phyloP scores from a whole-genome alignment of 2,888 invertebrate genomes.

The Leptopterna dolabrata region DNA sequence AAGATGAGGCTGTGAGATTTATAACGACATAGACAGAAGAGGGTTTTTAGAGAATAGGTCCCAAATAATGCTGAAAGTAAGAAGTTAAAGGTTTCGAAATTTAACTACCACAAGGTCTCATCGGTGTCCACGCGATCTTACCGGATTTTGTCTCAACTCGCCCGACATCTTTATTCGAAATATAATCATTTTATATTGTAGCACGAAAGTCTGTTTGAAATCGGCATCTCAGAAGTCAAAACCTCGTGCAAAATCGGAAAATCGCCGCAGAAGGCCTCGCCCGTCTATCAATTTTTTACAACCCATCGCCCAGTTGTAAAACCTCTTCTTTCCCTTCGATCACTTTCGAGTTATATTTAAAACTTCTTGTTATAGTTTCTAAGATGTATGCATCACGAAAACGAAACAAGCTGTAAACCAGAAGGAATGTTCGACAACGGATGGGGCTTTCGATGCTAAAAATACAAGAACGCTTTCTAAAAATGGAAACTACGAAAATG shows the following conservation, averaged over 20 bases:
- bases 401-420: background rate
- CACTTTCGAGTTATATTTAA: background rate
- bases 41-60: too few relatives aligned
- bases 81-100: too few relatives aligned
- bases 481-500: background rate
- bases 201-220: background rate
- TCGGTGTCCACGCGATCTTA: too few relatives aligned
- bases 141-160: too few relatives aligned
- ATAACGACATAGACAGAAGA: too few relatives aligned
- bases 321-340: background rate
- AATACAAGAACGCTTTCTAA: background rate
- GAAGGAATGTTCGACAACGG: background rate
- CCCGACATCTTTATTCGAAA: background rate
- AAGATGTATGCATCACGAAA: background rate
- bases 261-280: background rate
- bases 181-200: background rate
- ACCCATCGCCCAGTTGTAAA: background rate
- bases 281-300: background rate
- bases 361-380: background rate
- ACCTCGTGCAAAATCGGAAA: background rate
- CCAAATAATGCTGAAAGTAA: too few relatives aligned
- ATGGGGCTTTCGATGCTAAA: background rate
- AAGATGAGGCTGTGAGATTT: too few relatives aligned
- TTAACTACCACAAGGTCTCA: too few relatives aligned
- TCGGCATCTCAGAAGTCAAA: background rate